Conservation (phyloP, 2,113 vertebrate genomes). For the Spea multiplicata region DNA sequence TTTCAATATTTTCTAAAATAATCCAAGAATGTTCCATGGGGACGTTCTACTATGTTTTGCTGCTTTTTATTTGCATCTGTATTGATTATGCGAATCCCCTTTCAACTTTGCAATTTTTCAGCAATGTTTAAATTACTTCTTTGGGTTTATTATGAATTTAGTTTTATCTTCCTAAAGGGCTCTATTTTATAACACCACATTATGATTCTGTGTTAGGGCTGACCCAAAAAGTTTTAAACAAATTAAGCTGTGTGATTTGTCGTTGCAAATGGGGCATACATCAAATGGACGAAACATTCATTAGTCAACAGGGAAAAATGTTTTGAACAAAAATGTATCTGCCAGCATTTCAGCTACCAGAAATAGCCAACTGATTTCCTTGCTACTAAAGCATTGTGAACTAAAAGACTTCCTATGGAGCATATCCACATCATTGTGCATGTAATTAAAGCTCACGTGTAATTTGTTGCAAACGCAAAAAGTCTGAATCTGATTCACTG, state of each 20-base stretch:
- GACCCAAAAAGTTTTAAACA: conserved; percentile 24
- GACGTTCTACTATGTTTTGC: conserved; percentile 7
- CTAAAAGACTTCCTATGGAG: conserved; percentile 23
- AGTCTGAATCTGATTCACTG: neutral
- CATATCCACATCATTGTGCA: conserved; percentile 6
- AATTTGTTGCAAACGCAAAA: conserved; percentile 10
- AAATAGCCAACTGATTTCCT: conserved; percentile 28
- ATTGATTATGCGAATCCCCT: conserved; percentile 34
- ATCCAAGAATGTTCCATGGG: conserved; percentile 5
- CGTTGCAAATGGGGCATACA: conserved; percentile 15
- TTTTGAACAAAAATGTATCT: conserved; percentile 1
- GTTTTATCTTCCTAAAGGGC: conserved; percentile 10
- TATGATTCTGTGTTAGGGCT: conserved; percentile 17
- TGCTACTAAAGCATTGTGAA: conserved; percentile 11
- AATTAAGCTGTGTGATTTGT: conserved; percentile 19
- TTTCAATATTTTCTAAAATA: neutral
- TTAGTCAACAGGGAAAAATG: conserved; percentile 22
- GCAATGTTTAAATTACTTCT: conserved; percentile 12
- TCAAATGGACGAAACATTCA: conserved; percentile 31
- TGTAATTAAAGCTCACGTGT: conserved; percentile 34
- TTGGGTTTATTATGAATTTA: conserved; percentile 27
- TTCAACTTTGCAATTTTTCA: conserved; percentile 36
- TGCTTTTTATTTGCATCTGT: conserved; percentile 21
- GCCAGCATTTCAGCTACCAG: neutral
- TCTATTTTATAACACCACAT: conserved; percentile 4